Conservation (phyloP, 2,113 vertebrate species). For the Gorilla gorilla region DNA sequence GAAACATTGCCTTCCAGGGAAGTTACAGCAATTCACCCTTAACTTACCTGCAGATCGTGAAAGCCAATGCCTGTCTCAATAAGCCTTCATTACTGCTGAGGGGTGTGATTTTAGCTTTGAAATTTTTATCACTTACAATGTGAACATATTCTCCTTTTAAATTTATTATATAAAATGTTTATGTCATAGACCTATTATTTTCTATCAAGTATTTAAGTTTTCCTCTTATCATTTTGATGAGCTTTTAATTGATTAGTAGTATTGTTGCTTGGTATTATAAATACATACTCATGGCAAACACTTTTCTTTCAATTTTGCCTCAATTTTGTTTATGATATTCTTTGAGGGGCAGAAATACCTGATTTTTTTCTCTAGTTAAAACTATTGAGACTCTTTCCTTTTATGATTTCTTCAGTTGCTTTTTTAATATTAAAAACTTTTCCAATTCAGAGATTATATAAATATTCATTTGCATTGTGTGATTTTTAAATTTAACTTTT, state of each 20-base stretch:
- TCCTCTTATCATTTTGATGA: neutral
- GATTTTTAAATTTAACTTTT: constrained; percentile 21
- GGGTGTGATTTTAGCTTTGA: neutral
- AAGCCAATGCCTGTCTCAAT: neutral
- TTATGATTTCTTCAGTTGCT: neutral
- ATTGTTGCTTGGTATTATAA: neutral
- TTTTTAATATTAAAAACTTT: constrained; percentile 15
- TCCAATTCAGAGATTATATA: neutral
- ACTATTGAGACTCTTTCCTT: neutral
- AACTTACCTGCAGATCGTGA: neutral
- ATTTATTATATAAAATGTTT: neutral
- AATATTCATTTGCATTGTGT: constrained; percentile 13
- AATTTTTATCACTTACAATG: neutral
- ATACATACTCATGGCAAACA: neutral
- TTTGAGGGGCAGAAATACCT: neutral
- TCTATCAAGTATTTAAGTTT: neutral
- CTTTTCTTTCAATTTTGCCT: neutral
- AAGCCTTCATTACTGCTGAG: neutral
- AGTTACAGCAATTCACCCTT: neutral
- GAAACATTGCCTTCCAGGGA: neutral
- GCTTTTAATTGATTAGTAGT: neutral
- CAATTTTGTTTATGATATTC: neutral
- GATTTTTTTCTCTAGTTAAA: neutral
- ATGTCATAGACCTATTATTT: neutral
- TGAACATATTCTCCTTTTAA: neutral